These are phyloP conservation scores for Colistium nudipinnis DNA, from an alignment of 2,113 vertebrate genomes.

Conservation along the genomic window DNA sequence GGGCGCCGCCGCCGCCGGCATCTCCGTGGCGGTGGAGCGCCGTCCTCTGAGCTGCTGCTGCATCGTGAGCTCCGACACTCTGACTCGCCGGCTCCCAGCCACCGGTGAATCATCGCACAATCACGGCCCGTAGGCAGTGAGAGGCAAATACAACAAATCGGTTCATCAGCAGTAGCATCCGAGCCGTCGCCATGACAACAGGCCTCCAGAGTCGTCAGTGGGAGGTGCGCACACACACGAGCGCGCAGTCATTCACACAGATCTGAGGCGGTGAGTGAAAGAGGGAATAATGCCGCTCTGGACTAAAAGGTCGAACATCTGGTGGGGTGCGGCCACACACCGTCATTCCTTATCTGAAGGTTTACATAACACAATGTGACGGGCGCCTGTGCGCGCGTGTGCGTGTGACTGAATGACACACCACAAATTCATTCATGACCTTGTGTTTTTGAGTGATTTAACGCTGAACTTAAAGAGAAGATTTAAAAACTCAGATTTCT, in stretches of 20 bases:
- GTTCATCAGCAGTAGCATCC: constrained; percentile 80
- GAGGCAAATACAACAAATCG: constrained; percentile 71
- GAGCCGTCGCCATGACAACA: constrained; percentile 87
- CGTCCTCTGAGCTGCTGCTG: constrained; percentile 36
- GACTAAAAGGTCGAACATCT: constrained; percentile 25
- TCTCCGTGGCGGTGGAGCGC: constrained; percentile 70
- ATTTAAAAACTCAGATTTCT: too few species aligned
- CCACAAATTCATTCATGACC: too few species aligned
- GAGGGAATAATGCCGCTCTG: constrained; percentile 27
- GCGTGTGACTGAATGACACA: not conserved
- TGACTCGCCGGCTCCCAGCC: constrained; percentile 28
- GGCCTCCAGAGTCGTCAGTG: constrained; percentile 76
- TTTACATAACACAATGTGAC: not conserved
- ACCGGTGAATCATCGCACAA: constrained; percentile 59
- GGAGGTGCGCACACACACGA: constrained; percentile 39
- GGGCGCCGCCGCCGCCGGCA: too few species aligned
- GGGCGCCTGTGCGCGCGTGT: not conserved
- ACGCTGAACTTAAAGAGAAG: too few species aligned
- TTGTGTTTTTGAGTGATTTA: too few species aligned
- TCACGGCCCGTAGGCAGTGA: constrained; percentile 58
- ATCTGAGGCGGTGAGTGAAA: constrained; percentile 41
- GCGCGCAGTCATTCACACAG: constrained; percentile 10
- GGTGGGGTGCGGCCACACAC: constrained; percentile 10
- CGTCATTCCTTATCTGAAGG: not conserved
- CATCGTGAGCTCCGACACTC: too few species aligned